phyloP scores from a whole-genome alignment of 2,888 invertebrate genomes.

The Thymelicus sylvestris region DNA sequence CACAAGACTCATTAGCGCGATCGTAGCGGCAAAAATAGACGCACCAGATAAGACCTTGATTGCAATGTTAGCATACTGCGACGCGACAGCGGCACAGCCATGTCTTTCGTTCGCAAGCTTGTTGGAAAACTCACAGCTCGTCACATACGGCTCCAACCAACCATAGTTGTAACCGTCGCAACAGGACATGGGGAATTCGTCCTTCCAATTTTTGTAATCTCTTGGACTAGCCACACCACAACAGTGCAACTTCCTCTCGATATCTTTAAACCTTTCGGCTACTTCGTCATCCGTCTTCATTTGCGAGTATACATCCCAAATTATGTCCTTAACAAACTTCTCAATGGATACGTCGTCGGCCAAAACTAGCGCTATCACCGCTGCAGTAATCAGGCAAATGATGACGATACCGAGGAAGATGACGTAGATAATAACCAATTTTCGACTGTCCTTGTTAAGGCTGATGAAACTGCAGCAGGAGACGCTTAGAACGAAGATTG shows the following conservation, averaged over 20 bases:
- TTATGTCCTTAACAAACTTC: conserved; percentile 69
- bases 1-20: conserved; percentile 60
- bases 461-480: conserved; percentile 68
- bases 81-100: conserved; percentile 69
- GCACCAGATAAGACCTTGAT: conserved; percentile 64
- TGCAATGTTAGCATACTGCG: conserved; percentile 66
- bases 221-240: conserved; percentile 73
- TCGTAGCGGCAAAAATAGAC: conserved; percentile 61
- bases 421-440: conserved; percentile 59
- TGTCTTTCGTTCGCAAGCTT: conserved; percentile 74
- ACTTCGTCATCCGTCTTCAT: conserved; percentile 60
- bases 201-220: conserved; percentile 70
- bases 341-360: conserved; percentile 67
- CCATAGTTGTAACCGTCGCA: conserved; percentile 74
- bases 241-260: conserved; percentile 73
- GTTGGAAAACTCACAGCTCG: conserved; percentile 73
- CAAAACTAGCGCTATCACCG: conserved; percentile 65
- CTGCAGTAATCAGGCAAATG: conserved; percentile 55
- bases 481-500: conserved; percentile 62
- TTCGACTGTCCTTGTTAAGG: conserved; percentile 59
- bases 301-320: conserved; percentile 73
- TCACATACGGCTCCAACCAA: conserved; percentile 63
- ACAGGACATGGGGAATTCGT: conserved; percentile 71
- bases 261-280: conserved; percentile 57
- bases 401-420: conserved; percentile 58